A percentile compares a stretch with the other conserved stretches of the same genome.
Conservation (phyloP, 2,113 vertebrate genomes). For the Octodon degus region DNA sequence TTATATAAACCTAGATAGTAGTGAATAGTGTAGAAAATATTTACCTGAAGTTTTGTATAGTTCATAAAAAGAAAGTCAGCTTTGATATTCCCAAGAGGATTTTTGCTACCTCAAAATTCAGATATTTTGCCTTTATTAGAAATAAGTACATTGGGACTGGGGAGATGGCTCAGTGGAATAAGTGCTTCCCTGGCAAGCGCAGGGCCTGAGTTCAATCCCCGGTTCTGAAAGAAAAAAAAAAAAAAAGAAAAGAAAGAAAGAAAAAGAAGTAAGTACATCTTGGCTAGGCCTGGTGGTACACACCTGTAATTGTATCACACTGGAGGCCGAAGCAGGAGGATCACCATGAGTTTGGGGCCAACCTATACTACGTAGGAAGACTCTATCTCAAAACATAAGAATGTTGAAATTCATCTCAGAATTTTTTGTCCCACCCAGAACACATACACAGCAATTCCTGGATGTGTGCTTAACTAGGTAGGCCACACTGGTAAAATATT, state of each 20-base stretch:
- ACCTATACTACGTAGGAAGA: neutral
- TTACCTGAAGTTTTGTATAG: constrained; percentile 64
- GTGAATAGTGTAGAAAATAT: constrained; percentile 20
- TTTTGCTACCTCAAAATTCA: constrained; percentile 58
- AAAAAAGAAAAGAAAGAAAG: too few species aligned
- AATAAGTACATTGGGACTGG: neutral
- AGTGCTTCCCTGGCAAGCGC: too few species aligned
- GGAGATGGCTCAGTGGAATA: too few species aligned
- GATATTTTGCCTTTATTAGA: constrained; percentile 33
- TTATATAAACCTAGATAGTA: constrained; percentile 24
- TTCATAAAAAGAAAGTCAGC: constrained; percentile 47
- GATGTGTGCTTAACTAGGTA: constrained; percentile 49
- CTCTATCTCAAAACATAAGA: neutral
- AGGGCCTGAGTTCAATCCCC: too few species aligned
- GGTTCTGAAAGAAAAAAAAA: too few species aligned
- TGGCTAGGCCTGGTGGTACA: neutral
- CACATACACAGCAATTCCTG: neutral
- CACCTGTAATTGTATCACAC: neutral
- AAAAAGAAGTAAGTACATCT: constrained; percentile 16
- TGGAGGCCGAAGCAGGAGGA: neutral
- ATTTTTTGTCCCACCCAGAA: neutral
- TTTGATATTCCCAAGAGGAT: constrained; percentile 40
- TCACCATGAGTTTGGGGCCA: neutral
- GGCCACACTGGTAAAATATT: neutral
- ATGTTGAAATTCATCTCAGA: constrained; percentile 58